Base-by-base conservation (phyloP, 2,113 vertebrate species). In the Xiphorhynchus elegans region DNA sequence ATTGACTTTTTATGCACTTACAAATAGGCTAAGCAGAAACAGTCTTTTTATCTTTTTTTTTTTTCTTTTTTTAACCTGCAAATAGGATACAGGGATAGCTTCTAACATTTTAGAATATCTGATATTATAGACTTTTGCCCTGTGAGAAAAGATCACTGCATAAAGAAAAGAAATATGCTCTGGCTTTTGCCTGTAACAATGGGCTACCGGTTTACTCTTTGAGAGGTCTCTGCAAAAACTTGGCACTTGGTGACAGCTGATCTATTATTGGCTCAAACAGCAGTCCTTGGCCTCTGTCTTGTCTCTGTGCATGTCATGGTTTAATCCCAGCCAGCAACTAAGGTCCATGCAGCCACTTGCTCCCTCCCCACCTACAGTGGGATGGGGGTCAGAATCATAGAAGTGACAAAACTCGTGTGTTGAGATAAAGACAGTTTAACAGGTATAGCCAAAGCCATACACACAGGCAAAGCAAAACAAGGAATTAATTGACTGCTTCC, bases 1-100 rank as follows among this genome's bases (percentile, higher is more conserved):
- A 96, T 87, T 96, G 90, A 93, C 87, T 96, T 96, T 93, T 97
- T 94, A 95, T 93, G 87, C 47, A 66, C 76, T 93, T 96, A 82
- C 5, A 49, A 95, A 87, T 50, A 58, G 83, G n/a, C 55, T 84
- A 92, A 81, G 69, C 89, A 92, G 90, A 90, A 93, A 79, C 37
- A 81, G 64, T 35, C 10, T 44, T 18, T 23, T 42, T 58, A 42
- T 42, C 40, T 42, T 42, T 42, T 55, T 60, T 24, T 50, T 20
- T 42, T 46, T 46, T n/a, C 40, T 19, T 23, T 42, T 53, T 66
- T 84, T 25, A 1, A 75, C 16, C 24, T 77, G 72, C 35, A 64
- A 74, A 28, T 90, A 93, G 85, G 75, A 84, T 49, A 88, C 26
- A 70, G 21, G 39, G n/a, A 64, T 52, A 86, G 35, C 44, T 93